Evolutionary conservation across 2,113 vertebrate species (phyloP).

Genomic region (Pangasianodon gigas): DNA sequence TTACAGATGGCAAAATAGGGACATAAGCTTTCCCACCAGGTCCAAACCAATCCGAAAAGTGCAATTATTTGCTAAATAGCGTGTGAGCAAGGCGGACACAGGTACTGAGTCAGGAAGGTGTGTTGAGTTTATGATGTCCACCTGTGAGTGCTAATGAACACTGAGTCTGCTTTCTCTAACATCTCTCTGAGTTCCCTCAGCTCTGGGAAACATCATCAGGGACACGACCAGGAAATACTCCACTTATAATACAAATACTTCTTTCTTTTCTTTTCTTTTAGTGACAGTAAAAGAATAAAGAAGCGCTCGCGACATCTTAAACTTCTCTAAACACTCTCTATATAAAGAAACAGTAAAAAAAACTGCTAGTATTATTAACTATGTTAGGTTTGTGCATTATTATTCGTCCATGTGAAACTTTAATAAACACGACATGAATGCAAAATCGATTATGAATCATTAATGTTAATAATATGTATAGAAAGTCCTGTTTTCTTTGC

Average conservation of each 20-base stretch:
- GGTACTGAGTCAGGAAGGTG: neutral
- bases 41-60: neutral
- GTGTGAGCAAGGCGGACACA: neutral
- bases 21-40: neutral
- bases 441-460: neutral
- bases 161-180: neutral
- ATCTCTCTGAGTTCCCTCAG: neutral
- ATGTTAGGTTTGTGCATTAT: neutral
- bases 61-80: neutral
- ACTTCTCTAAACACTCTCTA: neutral
- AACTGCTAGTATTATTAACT: no score
- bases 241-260: neutral
- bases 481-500: neutral
- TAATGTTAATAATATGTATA: neutral
- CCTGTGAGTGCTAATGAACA: slow-evolving; percentile 27
- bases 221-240: neutral
- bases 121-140: slow-evolving; percentile 29
- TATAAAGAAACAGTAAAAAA: neutral
- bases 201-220: neutral
- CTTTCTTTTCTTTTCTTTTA: neutral
- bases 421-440: neutral
- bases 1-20: neutral
- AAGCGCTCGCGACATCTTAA: neutral
- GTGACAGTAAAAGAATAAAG: neutral
- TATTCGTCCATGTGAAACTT: neutral